Percentiles rank a stretch among this genome's conserved stretches.
These are phyloP conservation scores for Pampus argenteus DNA, from an alignment of 2,797 vertebrate species.

Conservation along the genomic window DNA sequence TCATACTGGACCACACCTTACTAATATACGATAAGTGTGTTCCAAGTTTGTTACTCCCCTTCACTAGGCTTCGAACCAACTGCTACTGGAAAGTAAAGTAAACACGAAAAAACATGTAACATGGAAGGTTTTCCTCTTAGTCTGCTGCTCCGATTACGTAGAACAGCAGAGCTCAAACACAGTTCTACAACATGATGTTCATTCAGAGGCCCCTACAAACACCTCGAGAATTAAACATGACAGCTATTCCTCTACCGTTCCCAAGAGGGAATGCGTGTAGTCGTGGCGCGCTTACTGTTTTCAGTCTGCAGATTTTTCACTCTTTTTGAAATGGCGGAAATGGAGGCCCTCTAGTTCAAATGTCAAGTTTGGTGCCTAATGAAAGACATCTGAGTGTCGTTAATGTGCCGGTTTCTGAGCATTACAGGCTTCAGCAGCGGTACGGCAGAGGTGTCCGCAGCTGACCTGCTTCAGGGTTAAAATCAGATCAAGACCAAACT, in stretches of 20 bases:
- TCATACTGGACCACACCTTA: neutral
- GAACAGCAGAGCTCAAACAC: neutral
- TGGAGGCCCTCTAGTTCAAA: constrained; percentile 59
- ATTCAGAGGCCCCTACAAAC: neutral
- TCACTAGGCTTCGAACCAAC: neutral
- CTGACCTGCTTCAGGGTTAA: constrained; percentile 19
- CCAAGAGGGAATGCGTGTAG: constrained; percentile 30
- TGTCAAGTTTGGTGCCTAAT: constrained; percentile 67
- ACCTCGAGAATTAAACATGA: constrained; percentile 43
- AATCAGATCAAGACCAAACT: constrained; percentile 35
- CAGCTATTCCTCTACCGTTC: constrained; percentile 38
- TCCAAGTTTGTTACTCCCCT: neutral
- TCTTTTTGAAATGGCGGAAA: constrained; percentile 42
- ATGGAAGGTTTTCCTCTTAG: neutral
- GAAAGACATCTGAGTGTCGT: constrained; percentile 70
- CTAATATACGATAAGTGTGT: neutral
- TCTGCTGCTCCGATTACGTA: neutral
- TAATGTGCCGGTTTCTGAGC: constrained; percentile 46
- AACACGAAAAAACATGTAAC: too few relatives aligned
- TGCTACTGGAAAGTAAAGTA: neutral
- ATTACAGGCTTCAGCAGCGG: constrained; percentile 29
- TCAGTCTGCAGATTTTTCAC: constrained; percentile 24
- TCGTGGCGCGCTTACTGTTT: constrained; percentile 29
- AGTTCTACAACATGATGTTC: constrained; percentile 21
- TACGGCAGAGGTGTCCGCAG: constrained; percentile 34